Base-by-base conservation (phyloP, 2,888 invertebrate species). In the Troglohyphantes excavatus region DNA sequence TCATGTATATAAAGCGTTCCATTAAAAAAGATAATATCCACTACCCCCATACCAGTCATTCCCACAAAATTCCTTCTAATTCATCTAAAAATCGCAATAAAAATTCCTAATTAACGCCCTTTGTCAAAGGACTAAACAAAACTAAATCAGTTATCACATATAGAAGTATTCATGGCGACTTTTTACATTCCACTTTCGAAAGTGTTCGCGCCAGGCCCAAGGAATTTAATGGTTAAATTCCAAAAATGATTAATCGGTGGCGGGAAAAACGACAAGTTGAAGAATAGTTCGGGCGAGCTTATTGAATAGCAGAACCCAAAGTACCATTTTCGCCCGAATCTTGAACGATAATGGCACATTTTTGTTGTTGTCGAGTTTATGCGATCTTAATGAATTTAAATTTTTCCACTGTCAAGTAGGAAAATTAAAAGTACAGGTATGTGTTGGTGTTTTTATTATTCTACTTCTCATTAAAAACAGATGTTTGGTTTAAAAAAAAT, bases 191-290 rank as follows among this genome's bases (percentile, higher is more conserved):
- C 67, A 81, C 43, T 81, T 53, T 27, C 17, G 17, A 27, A 68
- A 81, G 46, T 68, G 46, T 67, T 53, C 17, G 5, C 43, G 23
- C 79, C 26, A 33, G n/a, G 29, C 43, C 0, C 61, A 63, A 63
- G 73, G 63, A 65, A 73, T 73, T 63, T 63, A 73, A 83, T 43
- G 65, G 73, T 73, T 73, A 83, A 83, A 83, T 83, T 83, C 83
- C 73, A 13, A 39, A 83, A 83, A 83, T 83, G 83, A 83, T 83
- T 83, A 73, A 83, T 83, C 83, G 65, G 73, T 29, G n/a, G 27
- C 13, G n/a, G 21, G 59, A 26, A 61, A 29, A 29, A 59, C 46
- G 73, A 65, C 83, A 73, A 17, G 83, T 43, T 17, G 83, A 72
- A 73, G 73, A 73, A 65, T 72, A n/a, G 63, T 73, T 39, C 26